Evolutionary conservation across 2,888 invertebrate genomes (phyloP), one percentile per base, ranked within the genome.

Genomic region (Sussaba pulchella): DNA sequence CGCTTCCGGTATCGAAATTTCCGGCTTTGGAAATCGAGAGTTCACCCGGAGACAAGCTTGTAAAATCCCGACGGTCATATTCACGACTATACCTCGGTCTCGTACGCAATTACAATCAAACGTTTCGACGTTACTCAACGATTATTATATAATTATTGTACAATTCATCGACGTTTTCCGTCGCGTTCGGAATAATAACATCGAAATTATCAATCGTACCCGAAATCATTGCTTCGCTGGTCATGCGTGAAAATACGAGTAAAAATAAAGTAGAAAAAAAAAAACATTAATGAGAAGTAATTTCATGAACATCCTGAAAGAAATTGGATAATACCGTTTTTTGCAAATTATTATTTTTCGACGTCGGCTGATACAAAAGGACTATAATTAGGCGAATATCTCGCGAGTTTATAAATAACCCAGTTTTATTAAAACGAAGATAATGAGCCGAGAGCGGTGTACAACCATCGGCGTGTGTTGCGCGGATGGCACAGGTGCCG

Each of bases 1-100:
- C 85, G 87, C 85, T 90, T 90, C 90, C 89, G 89, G 87, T 88
- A 90, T 89, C 90, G 90, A 90, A 88, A 90, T 89, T 89, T 90
- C 89, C 90, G 89, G 89, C 86, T 89, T 84, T 87, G 83, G 83
- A 86, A 86, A 87, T 87, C 85, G 85, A 87, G 84, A 84, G 85
- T 82, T 43, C 24, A 36, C 4, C 41, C 41, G 54, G 39, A 59
- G 41, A 59, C 10, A 59, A 17, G n/a, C 36, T 3, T 1, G 19
- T 6, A 1, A 19, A 24, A 24, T 31, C 31, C 31, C 31, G 19
- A n/a, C 14, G 26, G 24, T n/a, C n/a, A 8, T 36, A 31, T 57
- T 36, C 14, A 26, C n/a, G 31, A 26, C 26, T 14, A 57, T 36
- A 17, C 57, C n/a, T n/a, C n/a, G n/a, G n/a, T n/a, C n/a, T n/a